A percentile compares a stretch with the other conserved stretches of the same genome.
These are phyloP conservation scores for Sebastes matsubarae DNA, from an alignment of 2,797 vertebrate genomes.

Conservation along the genomic window DNA sequence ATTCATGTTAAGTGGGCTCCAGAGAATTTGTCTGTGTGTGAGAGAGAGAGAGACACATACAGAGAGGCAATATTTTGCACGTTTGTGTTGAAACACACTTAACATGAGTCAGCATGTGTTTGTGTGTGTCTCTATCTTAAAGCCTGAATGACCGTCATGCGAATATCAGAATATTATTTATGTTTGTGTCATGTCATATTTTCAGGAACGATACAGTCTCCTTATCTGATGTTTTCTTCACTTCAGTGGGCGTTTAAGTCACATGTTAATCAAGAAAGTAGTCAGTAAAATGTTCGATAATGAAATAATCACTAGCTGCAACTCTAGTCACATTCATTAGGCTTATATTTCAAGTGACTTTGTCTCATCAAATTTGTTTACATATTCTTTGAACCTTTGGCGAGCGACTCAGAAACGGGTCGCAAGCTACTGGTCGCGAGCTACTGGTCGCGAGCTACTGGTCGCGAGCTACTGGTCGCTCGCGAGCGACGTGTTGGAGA, in stretches of 20 bases:
- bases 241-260: not conserved
- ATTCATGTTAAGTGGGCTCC: constrained; percentile 37
- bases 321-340: not conserved
- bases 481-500: too few relatives aligned
- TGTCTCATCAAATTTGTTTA: too few relatives aligned
- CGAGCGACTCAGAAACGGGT: too few relatives aligned
- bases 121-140: not conserved
- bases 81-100: not conserved
- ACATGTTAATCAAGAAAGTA: not conserved
- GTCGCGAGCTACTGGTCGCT: too few relatives aligned
- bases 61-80: not conserved
- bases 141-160: not conserved
- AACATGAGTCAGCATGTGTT: constrained; percentile 7
- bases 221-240: not conserved
- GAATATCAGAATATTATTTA: not conserved
- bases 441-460: too few relatives aligned
- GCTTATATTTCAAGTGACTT: not conserved
- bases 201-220: not conserved
- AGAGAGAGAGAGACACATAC: not conserved
- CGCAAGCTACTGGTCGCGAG: too few relatives aligned
- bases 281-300: not conserved
- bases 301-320: not conserved
- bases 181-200: not conserved
- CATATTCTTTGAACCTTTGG: too few relatives aligned
- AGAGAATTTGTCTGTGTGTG: not conserved